These are phyloP conservation scores for Bubo scandiacus DNA, from an alignment of 2,113 vertebrate species.

Conservation along the genomic window DNA sequence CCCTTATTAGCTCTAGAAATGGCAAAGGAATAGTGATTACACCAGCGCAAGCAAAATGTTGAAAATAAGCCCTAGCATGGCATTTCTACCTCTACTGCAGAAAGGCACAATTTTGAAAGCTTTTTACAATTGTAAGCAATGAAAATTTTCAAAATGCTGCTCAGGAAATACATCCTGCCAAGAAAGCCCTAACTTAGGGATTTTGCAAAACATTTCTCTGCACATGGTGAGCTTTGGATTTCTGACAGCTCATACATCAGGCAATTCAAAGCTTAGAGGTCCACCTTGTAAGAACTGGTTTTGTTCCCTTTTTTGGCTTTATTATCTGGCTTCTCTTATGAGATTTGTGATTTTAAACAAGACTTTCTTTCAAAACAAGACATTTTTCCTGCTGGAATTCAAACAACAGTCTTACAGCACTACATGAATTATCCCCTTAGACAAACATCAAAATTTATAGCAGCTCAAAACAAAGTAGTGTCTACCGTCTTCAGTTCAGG, in stretches of 20 bases:
- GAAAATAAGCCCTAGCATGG: background rate
- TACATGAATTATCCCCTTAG: slow-evolving; percentile 20
- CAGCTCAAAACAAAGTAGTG: slow-evolving; percentile 16
- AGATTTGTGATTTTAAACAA: slow-evolving; percentile 59
- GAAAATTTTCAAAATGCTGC: background rate
- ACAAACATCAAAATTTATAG: slow-evolving; percentile 40
- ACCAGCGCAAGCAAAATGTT: background rate
- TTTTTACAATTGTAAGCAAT: background rate
- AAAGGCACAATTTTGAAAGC: background rate
- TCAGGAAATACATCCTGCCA: slow-evolving; percentile 40
- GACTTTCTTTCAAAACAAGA: slow-evolving; percentile 54
- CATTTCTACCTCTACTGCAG: background rate
- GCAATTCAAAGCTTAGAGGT: slow-evolving; percentile 43
- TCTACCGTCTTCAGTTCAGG: background rate
- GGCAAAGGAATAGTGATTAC: background rate
- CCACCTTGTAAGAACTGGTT: slow-evolving; percentile 28
- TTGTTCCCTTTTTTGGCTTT: slow-evolving; percentile 60
- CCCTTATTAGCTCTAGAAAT: background rate
- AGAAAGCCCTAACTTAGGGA: slow-evolving; percentile 29
- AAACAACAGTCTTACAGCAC: background rate
- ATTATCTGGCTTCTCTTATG: slow-evolving; percentile 38
- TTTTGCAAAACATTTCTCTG: slow-evolving; percentile 47
- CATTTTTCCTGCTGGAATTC: slow-evolving; percentile 56
- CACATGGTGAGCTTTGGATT: slow-evolving; percentile 47
- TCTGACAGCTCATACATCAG: slow-evolving; percentile 55